Evolutionary conservation across 2,888 invertebrate species (phyloP), one percentile per base, ranked within the genome.

Genomic region (Allophyes oxyacanthae): DNA sequence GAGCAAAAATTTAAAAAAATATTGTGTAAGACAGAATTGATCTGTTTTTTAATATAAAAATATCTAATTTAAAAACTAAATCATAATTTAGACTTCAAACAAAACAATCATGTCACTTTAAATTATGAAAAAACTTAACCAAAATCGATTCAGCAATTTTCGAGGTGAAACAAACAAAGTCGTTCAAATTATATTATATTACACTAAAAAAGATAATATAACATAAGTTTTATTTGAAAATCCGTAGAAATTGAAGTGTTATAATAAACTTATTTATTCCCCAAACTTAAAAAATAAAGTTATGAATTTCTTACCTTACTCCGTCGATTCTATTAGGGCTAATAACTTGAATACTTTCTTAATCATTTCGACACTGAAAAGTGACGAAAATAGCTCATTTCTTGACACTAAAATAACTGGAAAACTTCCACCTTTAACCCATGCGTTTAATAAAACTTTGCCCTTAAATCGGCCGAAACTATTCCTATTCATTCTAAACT

Each of bases 371-470:
- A 0, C 8, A 37, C 25, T 32, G 7, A n/a, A 6, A 25, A 40
- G 0, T 15, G 6, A 7, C 7, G 7, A 28, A 33, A 26, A 26
- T 13, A 14, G 14, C 26, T 0, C 36, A 33, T 38, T 34, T 28
- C 20, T 37, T 11, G 40, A 26, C 14, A 42, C 45, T 20, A 6
- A 8, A 37, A 11, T 56, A 7, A 38, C n/a, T 43, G 2, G 8
- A 7, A 32, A 57, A 46, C 4, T 58, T 46, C 20, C 10, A 40
- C 42, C n/a, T n/a, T 11, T 6, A 37, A 43, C 13, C 45, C 11
- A 58, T 46, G 41, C 45, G 34, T 28, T 44, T 38, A 44, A 44
- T 49, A 25, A 40, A 60, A 60, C 32, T 67, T 41, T 2, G 20
- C 6, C 20, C n/a, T 20, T 59, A 66, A 66, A 40, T 28, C 40